A percentile compares a stretch with the other conserved stretches of the same genome.
These are phyloP conservation scores for Tribolium castaneum DNA, from an alignment of 1,140 invertebrate genomes.

Conservation along the genomic window DNA sequence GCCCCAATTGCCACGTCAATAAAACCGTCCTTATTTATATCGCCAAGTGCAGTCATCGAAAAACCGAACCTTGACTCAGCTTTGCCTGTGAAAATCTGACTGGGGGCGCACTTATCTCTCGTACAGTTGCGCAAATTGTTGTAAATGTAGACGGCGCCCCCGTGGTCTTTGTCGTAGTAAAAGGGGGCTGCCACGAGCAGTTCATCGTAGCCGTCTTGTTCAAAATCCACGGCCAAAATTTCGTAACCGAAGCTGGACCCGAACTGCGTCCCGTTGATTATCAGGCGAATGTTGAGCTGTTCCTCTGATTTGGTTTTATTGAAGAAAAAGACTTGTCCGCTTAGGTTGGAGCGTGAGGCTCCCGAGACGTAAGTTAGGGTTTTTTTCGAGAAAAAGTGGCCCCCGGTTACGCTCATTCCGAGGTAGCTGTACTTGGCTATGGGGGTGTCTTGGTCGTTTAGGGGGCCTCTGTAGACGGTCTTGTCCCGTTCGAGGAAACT, in stretches of 20 bases:
- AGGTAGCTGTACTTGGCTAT: slow-evolving; percentile 93
- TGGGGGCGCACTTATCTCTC: slow-evolving; percentile 61
- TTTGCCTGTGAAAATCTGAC: slow-evolving; percentile 75
- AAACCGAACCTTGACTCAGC: slow-evolving; percentile 88
- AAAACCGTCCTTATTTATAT: slow-evolving; percentile 91
- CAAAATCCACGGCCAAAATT: slow-evolving; percentile 84
- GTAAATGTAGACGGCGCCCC: slow-evolving; percentile 91
- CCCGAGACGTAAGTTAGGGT: slow-evolving; percentile 81
- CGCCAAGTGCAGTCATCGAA: slow-evolving; percentile 85
- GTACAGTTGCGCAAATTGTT: slow-evolving; percentile 69
- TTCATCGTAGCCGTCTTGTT: slow-evolving; percentile 87
- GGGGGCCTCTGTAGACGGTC: slow-evolving; percentile 80
- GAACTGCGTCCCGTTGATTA: slow-evolving; percentile 85
- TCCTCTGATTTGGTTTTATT: slow-evolving; percentile 70
- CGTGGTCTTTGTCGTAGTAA: slow-evolving; percentile 82
- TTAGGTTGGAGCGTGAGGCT: slow-evolving; percentile 85
- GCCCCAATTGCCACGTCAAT: slow-evolving; percentile 93
- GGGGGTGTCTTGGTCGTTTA: slow-evolving; percentile 71
- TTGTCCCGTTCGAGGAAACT: slow-evolving; percentile 82
- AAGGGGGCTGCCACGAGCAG: slow-evolving; percentile 92
- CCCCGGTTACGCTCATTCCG: slow-evolving; percentile 89
- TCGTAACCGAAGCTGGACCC: slow-evolving; percentile 92
- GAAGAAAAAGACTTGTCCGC: slow-evolving; percentile 88
- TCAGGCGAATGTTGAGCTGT: slow-evolving; percentile 72
- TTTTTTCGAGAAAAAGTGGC: slow-evolving; percentile 75